Evolutionary conservation across 2,888 invertebrate genomes (phyloP), one percentile per base, ranked within the genome.

Genomic region (Capitulum mitella): DNA sequence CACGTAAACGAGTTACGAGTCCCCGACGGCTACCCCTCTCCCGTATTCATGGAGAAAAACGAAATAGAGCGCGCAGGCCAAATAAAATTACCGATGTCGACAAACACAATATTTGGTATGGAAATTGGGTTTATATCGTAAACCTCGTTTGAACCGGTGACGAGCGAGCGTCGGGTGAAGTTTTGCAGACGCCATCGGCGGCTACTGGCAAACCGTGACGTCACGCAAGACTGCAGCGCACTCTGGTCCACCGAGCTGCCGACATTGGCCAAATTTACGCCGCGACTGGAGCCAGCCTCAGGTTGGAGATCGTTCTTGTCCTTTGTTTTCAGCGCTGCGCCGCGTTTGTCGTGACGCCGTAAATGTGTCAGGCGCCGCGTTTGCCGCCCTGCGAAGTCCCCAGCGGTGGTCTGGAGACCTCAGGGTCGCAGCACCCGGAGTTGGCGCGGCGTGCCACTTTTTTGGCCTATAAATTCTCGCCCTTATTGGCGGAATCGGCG

Each of bases 11-110:
- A 37, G 70, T 70, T 70, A 70, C 19, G 12, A 10, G 22, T 37
- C 70, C 70, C 70, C 22, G 3, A 37, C 37, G 70, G 22, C 37
- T 0, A 37, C 19, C 22, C 29, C 70, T 3, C 70, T 70, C 70
- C 70, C 70, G 70, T 70, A 70, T 70, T 70, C 70, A 70, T 70
- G 37, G 70, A 70, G 70, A 70, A 70, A 70, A 70, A 70, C 70
- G 70, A 37, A 70, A 70, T 70, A 37, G 70, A 70, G 70, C 70
- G 70, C 37, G 6, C 37, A 26, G 6, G 22, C 34, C 70, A 70
- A 70, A 70, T 70, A 70, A 12, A 37, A 70, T 70, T 70, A 70
- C 70, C 22, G 37, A 32, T 32, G 3, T 32, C 10, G 70, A 37
- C 70, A 22, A 29, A 37, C 37, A 70, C 70, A 70, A 70, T 70